Evolutionary conservation across 1,140 invertebrate genomes (phyloP), one percentile per base, ranked within the genome.

Genomic region (Sarcophaga peregrina): DNA sequence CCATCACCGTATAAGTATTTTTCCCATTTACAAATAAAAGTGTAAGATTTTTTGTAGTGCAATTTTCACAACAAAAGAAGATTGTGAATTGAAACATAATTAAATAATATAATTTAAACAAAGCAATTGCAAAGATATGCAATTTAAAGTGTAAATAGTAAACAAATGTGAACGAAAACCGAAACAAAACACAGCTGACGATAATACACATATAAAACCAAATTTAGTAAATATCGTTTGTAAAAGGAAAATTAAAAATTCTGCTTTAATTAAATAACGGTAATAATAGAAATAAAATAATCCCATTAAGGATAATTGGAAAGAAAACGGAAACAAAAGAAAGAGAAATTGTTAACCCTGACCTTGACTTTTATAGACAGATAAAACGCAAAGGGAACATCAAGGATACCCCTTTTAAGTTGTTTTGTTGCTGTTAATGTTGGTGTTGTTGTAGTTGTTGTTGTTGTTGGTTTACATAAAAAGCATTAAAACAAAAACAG

Each of bases 331-430:
- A 11, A 78, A 50, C 75, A 78, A 8, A 5, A 9, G 8, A 75
- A n/a, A 75, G 10, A 47, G 58, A 68, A 25, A 68, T 20, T 68
- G 20, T 68, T 68, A 68, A 68, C 62, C 62, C 5, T 68, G 75
- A 78, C 75, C 75, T 78, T 78, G 75, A 78, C n/a, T 76, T 78
- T 52, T 52, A 10, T 10, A 8, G 8, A 10, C 25, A 37, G 25
- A 37, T 37, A 37, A 4, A 37, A 37, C n/a, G 47, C n/a, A 52
- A 37, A 76, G 45, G 15, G 46, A 8, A 8, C 10, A 15, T 46
- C 74, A 76, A 76, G 74, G 74, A 76, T 68, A 68, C 20, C 10
- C 4, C 15, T 15, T 45, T 48, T 20, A 72, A n/a, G 7, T 9
- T 20, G 17, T 17, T n/a, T n/a, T n/a, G n/a, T n/a, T n/a, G 50